A percentile compares a stretch with the other conserved stretches of the same genome.
Conservation (phyloP, 2,797 vertebrate species). For the Malacoraja senta region DNA sequence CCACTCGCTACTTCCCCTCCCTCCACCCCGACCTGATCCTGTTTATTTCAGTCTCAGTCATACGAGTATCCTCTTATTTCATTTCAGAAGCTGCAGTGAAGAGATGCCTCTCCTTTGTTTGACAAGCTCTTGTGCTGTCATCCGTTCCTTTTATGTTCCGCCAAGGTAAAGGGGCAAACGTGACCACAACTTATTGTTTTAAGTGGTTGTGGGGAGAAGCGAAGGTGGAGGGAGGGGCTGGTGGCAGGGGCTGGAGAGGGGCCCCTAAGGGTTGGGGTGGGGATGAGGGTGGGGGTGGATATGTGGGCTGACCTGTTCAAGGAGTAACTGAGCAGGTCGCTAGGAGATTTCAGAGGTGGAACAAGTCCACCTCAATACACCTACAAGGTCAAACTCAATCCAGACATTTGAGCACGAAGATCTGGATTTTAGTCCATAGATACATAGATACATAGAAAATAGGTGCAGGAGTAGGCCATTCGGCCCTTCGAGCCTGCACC, state of each 20-base stretch:
- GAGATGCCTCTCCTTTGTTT: neutral
- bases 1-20: neutral
- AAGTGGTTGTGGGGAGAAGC: neutral
- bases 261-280: neutral
- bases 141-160: neutral
- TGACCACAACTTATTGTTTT: neutral
- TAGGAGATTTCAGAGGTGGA: neutral
- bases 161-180: neutral
- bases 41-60: neutral
- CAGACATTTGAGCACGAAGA: too few relatives aligned
- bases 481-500: too few relatives aligned
- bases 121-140: neutral
- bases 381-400: neutral
- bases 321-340: neutral
- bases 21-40: neutral
- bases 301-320: neutral
- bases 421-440: too few relatives aligned
- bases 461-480: too few relatives aligned
- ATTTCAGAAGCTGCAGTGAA: too few relatives aligned
- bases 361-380: too few relatives aligned
- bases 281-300: too few relatives aligned
- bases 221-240: neutral
- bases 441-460: too few relatives aligned
- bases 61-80: neutral
- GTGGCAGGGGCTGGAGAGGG: neutral